Percentiles rank a stretch among this genome's conserved stretches.
Evolutionary conservation across 1,140 invertebrate species (phyloP).

Genomic region (Latrodectus geometricus): DNA sequence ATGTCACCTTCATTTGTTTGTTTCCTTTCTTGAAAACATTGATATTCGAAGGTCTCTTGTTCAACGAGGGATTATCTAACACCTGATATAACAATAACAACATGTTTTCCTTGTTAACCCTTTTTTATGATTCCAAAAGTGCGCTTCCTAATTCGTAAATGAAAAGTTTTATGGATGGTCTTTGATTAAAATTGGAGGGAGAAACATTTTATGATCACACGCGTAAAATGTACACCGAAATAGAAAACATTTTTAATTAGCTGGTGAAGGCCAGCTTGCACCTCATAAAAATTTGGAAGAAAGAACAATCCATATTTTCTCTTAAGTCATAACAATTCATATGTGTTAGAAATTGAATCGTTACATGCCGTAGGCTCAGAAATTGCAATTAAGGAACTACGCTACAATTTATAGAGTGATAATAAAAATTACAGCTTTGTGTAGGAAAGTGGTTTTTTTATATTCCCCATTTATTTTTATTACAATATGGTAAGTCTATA

Average conservation of each 20-base stretch:
- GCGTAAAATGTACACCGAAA: not conserved
- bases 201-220: not conserved
- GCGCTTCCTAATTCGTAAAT: not conserved
- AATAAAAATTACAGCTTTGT: no score
- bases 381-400: no score
- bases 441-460: no score
- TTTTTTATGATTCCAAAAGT: not conserved
- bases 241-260: not conserved
- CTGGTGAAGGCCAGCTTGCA: no score
- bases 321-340: no score
- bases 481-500: no score
- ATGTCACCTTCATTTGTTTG: not conserved
- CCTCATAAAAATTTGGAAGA: no score
- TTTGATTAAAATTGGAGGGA: not conserved
- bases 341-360: no score
- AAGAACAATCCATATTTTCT: no score
- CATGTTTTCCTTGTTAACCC: not conserved
- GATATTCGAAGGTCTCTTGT: not conserved
- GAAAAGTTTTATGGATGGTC: not conserved
- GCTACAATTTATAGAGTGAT: no score
- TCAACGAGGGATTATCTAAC: not conserved
- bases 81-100: not conserved
- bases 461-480: no score
- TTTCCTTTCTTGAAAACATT: not conserved
- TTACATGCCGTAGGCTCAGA: no score